A percentile compares a stretch with the other conserved stretches of the same genome.
Conservation (phyloP, 2,113 vertebrate genomes). For the Mus pahari region DNA sequence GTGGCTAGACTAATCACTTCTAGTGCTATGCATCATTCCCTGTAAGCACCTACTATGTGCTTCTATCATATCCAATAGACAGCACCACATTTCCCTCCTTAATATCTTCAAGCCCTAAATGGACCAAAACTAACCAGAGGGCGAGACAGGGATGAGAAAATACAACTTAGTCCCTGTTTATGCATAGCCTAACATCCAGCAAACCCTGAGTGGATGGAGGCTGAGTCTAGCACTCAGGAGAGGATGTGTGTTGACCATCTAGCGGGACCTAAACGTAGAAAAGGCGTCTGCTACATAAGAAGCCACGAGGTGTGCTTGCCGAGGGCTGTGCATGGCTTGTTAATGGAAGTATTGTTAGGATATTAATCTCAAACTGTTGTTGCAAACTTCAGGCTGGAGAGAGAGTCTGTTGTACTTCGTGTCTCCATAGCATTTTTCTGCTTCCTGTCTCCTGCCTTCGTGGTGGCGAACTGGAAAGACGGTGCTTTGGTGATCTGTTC, state of each 20-base stretch:
- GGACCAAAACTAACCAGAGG: background rate
- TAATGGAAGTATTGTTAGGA: background rate
- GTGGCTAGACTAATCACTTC: no score
- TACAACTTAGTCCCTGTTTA: background rate
- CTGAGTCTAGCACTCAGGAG: background rate
- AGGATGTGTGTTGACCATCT: rapidly evolving
- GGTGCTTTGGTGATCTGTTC: background rate
- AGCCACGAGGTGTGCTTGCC: background rate
- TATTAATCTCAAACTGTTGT: no score
- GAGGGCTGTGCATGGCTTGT: no score
- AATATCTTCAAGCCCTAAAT: background rate
- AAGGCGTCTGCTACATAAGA: background rate
- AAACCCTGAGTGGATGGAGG: background rate
- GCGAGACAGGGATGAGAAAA: background rate
- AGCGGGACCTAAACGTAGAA: background rate
- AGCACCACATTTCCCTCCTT: no score
- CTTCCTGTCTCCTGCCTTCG: background rate
- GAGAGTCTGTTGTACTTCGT: background rate
- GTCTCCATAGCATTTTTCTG: background rate
- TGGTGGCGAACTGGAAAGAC: background rate
- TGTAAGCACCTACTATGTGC: background rate
- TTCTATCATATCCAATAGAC: no score
- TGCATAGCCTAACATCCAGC: background rate
- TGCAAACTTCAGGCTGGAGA: background rate
- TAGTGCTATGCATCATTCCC: background rate